phyloP scores from a whole-genome alignment of 1,140 invertebrate species.

The Drosophila nigromelanica region DNA sequence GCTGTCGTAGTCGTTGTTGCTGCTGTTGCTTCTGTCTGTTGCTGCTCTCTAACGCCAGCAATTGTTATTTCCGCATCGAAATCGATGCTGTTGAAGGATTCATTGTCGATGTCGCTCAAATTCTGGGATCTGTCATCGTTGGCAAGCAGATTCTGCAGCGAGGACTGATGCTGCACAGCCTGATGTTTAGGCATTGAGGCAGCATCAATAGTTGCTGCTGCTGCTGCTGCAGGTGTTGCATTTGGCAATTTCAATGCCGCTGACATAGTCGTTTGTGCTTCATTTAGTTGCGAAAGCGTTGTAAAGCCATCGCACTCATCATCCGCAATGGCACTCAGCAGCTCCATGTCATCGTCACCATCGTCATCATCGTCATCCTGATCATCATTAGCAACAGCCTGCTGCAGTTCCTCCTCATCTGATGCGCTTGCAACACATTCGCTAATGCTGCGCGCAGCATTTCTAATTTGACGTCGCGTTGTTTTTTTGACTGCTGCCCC shows the following conservation, averaged over 20 bases:
- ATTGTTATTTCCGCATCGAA: slow-evolving; percentile 83
- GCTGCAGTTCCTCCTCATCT: slow-evolving; percentile 42
- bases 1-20: slow-evolving; percentile 1
- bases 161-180: slow-evolving; percentile 64
- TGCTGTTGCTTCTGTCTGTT: slow-evolving; percentile 22
- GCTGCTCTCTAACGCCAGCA: slow-evolving; percentile 52
- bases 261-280: slow-evolving; percentile 70
- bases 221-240: slow-evolving; percentile 30
- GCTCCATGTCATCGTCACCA: slow-evolving; percentile 63
- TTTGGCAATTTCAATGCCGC: slow-evolving; percentile 51
- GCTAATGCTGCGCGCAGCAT: slow-evolving; percentile 78
- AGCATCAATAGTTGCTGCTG: slow-evolving; percentile 24
- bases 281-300: slow-evolving; percentile 83
- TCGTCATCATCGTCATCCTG: slow-evolving; percentile 30
- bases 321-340: slow-evolving; percentile 64
- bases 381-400: slow-evolving; percentile 33
- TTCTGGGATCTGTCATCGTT: slow-evolving; percentile 81
- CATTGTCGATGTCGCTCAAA: slow-evolving; percentile 84
- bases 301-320: slow-evolving; percentile 80
- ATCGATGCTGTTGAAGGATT: slow-evolving; percentile 84
- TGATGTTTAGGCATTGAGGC: slow-evolving; percentile 46
- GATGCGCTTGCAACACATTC: slow-evolving; percentile 72
- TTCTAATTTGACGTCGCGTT: slow-evolving; percentile 63
- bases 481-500: slow-evolving; percentile 39
- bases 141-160: slow-evolving; percentile 74